Evolutionary conservation across 2,888 invertebrate genomes (phyloP), one percentile per base, ranked within the genome.

Genomic region (Artemia sp.): DNA sequence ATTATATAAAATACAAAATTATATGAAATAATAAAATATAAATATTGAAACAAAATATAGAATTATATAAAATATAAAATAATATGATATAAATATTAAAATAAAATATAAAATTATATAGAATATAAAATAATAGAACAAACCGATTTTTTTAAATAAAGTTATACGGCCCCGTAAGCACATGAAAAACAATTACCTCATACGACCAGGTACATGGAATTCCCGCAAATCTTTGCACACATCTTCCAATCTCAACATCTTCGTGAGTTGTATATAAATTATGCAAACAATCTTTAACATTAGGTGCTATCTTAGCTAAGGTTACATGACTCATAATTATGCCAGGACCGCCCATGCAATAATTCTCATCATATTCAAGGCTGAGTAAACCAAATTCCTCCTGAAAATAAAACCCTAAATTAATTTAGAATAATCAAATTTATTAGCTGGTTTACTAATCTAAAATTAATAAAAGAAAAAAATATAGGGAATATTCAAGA

Each of bases 271-370:
- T 95, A 79, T 92, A 91, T 71, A 96, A 82, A 79, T 95, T 90
- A 77, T 86, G 85, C 72, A 98, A 81, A 77, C 97, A 98, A 74
- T 90, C 86, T 76, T 90, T 88, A 73, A 96, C 87, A 78, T 94
- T 90, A 0, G 95, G 95, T 9, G 90, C 92, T 70, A 94, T 89
- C n/a, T 79, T 77, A 53, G 78, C 82, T 74, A 97, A 80, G 0
- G 95, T 94, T 78, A 90, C 90, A 72, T 89, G 82, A 74, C 93
- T 94, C 73, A 96, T 80, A 69, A 97, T 85, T 70, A 98, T 90
- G 0, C 97, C 96, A 0, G 98, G 96, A 0, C 98, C 98, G 51
- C 98, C 98, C 98, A 98, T 98, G 78, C 97, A 98, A 79, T 95
- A 98, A 80, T 98, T 98, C 80, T 97, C 96, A 77, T 91, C 89